Evolutionary conservation across 2,113 vertebrate genomes (phyloP), one percentile per base, ranked within the genome.

Genomic region (Misgurnus anguillicaudatus): DNA sequence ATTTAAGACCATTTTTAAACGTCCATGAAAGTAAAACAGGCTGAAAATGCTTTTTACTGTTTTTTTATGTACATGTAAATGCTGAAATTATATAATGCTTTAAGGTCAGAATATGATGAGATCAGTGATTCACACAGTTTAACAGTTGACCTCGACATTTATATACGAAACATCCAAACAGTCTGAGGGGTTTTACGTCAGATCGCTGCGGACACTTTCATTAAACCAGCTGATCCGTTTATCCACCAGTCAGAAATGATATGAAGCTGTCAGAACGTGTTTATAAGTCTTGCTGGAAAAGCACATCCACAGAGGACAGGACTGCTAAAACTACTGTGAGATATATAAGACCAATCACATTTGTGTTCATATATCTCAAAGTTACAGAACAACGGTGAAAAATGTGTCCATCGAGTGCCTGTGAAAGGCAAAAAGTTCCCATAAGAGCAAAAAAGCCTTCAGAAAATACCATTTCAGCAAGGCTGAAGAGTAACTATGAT

Each of bases 231-330:
- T 21, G 53, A 16, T 58, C 13, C 7, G 45, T 36, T 51, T 51
- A 14, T 21, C 66, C 21, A 31, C 6, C 42, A 17, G 66, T 69
- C 51, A 16, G 6, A 71, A 38, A 58, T 17, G 58, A 6, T 17
- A 63, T 63, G 24, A 42, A 75, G 60, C 60, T 51, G 60, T 75
- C 73, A 64, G 58, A 5, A 4, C n/a, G 42, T 36, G 73, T 74
- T 61, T 63, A 42, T 36, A 47, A 47, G 38, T 17, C 68, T 0
- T 17, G 42, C 45, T 70, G 67, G 21, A 14, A 0, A 58, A 72
- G 5, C 53, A 42, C 8, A 55, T 19, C 31, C n/a, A 51, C 9
- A 57, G 24, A 4, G 13, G 36, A 9, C 13, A 9, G n/a, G 31
- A 57, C 69, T 13, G 51, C 51, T 13, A 51, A 36, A 1, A 10